phyloP scores from a whole-genome alignment of 2,797 vertebrate species.

The Paguma larvata region DNA sequence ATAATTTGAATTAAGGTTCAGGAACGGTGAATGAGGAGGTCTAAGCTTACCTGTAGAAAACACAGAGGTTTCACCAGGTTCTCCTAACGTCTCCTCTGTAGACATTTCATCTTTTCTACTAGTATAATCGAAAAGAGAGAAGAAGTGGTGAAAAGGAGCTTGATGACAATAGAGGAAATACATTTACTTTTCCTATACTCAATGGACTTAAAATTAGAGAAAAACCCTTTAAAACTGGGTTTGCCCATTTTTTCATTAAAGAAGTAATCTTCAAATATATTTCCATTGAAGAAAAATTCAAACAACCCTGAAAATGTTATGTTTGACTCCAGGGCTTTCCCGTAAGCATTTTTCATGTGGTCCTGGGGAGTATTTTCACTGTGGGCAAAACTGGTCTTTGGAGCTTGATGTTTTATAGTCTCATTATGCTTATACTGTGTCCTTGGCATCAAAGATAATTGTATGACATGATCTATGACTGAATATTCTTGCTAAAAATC shows the following conservation, averaged over 20 bases:
- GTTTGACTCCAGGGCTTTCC: background rate
- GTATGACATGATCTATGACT: background rate
- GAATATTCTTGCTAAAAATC: slow-evolving; percentile 22
- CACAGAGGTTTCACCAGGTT: slow-evolving; percentile 67
- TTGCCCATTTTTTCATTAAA: slow-evolving; percentile 18
- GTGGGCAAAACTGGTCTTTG: background rate
- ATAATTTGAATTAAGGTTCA: background rate
- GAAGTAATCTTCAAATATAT: background rate
- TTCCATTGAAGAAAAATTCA: background rate
- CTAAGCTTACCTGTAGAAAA: slow-evolving; percentile 85
- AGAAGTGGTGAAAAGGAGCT: slow-evolving; percentile 4
- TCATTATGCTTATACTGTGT: background rate
- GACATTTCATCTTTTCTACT: slow-evolving; percentile 87
- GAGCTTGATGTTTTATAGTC: background rate
- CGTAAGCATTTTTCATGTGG: background rate
- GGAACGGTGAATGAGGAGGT: background rate
- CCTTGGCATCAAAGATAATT: background rate
- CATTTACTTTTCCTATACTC: background rate
- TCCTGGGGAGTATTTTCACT: background rate
- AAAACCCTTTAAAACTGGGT: slow-evolving; percentile 53
- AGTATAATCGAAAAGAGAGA: slow-evolving; percentile 74
- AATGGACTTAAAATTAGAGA: background rate
- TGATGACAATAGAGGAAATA: background rate
- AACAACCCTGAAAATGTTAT: background rate
- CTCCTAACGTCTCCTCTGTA: slow-evolving; percentile 76